These are phyloP conservation scores for Apteryx owenii DNA, from an alignment of 2,113 vertebrate genomes.

Conservation along the genomic window DNA sequence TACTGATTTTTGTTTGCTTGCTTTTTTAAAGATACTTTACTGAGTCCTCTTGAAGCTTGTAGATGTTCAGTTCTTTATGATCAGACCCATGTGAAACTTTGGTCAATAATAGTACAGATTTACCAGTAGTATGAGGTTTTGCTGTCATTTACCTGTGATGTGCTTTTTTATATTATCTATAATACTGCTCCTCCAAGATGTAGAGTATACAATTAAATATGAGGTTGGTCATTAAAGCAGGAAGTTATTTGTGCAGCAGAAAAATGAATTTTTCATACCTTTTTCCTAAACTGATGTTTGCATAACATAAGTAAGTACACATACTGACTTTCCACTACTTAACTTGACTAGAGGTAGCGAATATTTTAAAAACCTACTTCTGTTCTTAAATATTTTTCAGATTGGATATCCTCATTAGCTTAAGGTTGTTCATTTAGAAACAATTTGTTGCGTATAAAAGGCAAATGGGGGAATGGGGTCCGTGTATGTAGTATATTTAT, in stretches of 20 bases:
- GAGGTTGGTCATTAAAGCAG: neutral
- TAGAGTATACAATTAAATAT: neutral
- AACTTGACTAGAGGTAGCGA: neutral
- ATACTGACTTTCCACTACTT: neutral
- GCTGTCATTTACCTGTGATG: neutral
- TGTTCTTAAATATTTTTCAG: neutral
- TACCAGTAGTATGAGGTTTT: neutral
- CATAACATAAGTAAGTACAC: neutral
- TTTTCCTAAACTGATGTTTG: neutral
- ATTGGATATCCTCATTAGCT: neutral
- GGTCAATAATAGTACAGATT: constrained; percentile 9
- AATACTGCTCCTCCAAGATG: neutral
- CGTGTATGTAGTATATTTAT: neutral
- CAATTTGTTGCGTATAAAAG: neutral
- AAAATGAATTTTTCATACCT: neutral
- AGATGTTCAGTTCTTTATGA: neutral
- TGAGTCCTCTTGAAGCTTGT: constrained; percentile 29
- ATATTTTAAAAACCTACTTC: neutral
- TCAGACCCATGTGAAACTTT: neutral
- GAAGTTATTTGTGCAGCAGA: neutral
- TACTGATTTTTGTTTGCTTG: neutral
- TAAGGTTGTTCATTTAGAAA: neutral
- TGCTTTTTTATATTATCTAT: neutral
- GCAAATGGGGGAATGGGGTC: neutral
- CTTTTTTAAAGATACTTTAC: neutral